These are phyloP conservation scores for Dissostichus mawsoni DNA, from an alignment of 2,113 vertebrate genomes.

Conservation along the genomic window DNA sequence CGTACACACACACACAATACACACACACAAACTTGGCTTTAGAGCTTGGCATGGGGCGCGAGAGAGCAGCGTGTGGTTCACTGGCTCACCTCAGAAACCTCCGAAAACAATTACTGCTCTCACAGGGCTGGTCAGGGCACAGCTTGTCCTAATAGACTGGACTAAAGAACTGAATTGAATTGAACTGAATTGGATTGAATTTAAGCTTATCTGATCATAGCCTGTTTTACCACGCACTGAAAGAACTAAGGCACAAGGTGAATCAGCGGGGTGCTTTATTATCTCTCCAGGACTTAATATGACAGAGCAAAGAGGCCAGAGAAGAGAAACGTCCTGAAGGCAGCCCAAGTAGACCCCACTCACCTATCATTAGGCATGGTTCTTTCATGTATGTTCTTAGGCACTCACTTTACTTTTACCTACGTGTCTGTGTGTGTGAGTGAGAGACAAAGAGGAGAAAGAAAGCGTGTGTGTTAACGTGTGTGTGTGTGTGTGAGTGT, in stretches of 20 bases:
- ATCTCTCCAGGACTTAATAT: conserved; percentile 62
- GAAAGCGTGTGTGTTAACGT: too few relatives aligned
- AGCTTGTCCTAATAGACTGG: conserved; percentile 73
- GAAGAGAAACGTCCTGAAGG: conserved; percentile 44
- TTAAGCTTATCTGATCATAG: conserved; percentile 36
- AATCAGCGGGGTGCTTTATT: conserved; percentile 56
- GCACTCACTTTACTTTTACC: conserved; percentile 48
- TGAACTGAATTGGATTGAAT: conserved; percentile 26
- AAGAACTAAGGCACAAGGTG: conserved; percentile 40
- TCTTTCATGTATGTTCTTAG: conserved; percentile 64
- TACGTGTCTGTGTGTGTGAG: conserved; percentile 26
- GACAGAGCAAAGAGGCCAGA: conserved; percentile 57
- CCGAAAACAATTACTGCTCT: conserved; percentile 82
- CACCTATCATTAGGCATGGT: conserved; percentile 56
- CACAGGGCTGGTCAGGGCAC: conserved; percentile 72
- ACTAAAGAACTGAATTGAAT: conserved; percentile 48
- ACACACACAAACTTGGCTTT: conserved; percentile 72
- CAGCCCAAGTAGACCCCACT: conserved; percentile 49
- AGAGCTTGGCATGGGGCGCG: conserved; percentile 77
- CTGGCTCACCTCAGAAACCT: conserved; percentile 81
- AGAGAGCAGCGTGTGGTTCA: conserved; percentile 75
- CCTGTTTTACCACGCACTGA: conserved; percentile 40
- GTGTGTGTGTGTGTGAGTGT: too few relatives aligned
- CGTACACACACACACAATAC: conserved; percentile 17
- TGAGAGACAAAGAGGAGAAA: neutral